These are phyloP conservation scores for Calameuta idolon DNA, from an alignment of 2,888 invertebrate species.

Conservation along the genomic window DNA sequence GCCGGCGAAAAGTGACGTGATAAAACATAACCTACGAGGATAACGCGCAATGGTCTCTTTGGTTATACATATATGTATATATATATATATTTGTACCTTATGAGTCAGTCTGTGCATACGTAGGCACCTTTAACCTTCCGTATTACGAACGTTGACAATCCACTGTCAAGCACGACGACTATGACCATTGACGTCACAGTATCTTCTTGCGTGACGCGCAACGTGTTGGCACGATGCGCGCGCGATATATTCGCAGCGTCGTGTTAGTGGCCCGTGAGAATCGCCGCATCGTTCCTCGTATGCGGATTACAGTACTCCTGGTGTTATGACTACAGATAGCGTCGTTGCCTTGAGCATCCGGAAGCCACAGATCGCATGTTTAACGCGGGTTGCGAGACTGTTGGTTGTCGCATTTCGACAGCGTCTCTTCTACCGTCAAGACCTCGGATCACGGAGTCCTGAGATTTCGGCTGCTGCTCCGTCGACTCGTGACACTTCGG, in stretches of 20 bases:
- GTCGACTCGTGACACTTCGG: not conserved
- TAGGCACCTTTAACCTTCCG: not conserved
- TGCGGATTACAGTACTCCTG: not conserved
- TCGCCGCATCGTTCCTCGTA: not conserved
- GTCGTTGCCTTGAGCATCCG: not conserved
- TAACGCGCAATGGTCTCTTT: not conserved
- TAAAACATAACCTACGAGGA: not conserved
- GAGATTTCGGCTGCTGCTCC: no score
- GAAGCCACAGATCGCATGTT: not conserved
- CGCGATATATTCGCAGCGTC: slow-evolving; percentile 1
- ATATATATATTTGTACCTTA: not conserved
- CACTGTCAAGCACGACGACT: not conserved
- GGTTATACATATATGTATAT: not conserved
- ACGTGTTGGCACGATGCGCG: slow-evolving; percentile 7
- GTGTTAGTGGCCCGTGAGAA: not conserved
- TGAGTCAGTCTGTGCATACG: not conserved
- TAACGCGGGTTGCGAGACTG: no score
- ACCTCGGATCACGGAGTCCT: no score
- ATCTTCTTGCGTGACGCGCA: not conserved
- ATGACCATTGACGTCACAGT: slow-evolving; percentile 6
- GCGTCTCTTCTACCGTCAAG: no score
- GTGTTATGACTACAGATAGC: not conserved
- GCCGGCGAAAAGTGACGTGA: not conserved
- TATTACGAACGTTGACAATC: not conserved
- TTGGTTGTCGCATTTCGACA: no score